phyloP scores from a whole-genome alignment of 2,113 vertebrate species.

The Thryonomys swinderianus region DNA sequence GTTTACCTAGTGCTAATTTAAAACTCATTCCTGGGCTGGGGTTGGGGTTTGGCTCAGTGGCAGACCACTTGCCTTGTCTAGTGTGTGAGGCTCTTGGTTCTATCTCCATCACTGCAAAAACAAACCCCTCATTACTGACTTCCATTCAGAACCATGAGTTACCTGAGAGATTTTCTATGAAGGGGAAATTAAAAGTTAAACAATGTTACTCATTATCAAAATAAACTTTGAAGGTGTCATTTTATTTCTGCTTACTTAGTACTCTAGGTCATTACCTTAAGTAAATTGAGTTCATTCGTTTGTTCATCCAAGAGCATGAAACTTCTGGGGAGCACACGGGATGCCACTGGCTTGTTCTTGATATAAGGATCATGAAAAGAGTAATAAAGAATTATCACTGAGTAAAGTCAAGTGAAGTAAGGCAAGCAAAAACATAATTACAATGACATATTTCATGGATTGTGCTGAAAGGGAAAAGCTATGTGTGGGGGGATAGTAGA shows the following conservation, averaged over 20 bases:
- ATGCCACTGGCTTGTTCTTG: background rate
- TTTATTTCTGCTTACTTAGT: background rate
- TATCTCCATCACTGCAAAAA: background rate
- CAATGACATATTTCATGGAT: background rate
- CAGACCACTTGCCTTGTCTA: background rate
- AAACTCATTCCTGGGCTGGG: conserved; percentile 76
- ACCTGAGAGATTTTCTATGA: conserved; percentile 72
- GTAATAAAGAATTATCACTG: background rate
- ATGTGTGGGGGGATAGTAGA: background rate
- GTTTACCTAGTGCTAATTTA: conserved; percentile 66
- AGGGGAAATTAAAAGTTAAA: conserved; percentile 51
- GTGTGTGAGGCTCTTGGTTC: background rate
- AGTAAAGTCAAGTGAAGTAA: background rate
- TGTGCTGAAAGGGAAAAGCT: background rate
- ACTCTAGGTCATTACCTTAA: background rate
- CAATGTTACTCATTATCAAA: background rate
- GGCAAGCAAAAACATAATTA: background rate
- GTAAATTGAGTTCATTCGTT: background rate
- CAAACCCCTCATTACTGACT: conserved; percentile 76
- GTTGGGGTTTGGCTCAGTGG: background rate
- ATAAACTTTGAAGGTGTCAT: background rate
- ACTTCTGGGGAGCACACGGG: background rate
- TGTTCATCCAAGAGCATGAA: background rate
- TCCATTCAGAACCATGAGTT: conserved; percentile 74
- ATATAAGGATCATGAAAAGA: background rate